These are phyloP conservation scores for Deilephila porcellus DNA, from an alignment of 2,888 invertebrate genomes.

Conservation along the genomic window DNA sequence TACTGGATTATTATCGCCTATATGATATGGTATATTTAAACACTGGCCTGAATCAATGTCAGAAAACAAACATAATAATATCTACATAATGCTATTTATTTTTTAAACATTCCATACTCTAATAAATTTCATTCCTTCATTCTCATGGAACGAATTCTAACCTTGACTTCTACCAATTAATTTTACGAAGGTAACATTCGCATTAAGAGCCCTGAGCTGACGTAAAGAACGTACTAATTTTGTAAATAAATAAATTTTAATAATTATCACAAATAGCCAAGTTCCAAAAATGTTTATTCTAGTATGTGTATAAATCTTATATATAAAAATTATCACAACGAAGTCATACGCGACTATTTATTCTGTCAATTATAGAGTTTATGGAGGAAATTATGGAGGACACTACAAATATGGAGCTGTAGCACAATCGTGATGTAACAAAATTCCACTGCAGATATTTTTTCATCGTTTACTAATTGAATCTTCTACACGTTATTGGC, in stretches of 20 bases:
- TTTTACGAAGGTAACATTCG: background rate
- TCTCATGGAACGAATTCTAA: conserved; percentile 35
- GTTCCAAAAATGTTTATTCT: too few species aligned
- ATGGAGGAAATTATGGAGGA: too few species aligned
- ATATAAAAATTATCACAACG: background rate
- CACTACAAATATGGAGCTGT: conserved; percentile 32
- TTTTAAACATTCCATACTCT: background rate
- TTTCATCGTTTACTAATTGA: conserved; percentile 33
- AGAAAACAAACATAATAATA: background rate
- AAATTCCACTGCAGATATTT: conserved; percentile 36
- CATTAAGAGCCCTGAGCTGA: background rate
- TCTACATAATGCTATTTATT: background rate
- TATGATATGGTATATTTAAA: background rate
- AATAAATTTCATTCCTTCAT: conserved; percentile 24
- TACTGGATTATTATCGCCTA: too few species aligned
- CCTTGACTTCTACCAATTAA: conserved; percentile 16
- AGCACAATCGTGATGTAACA: conserved; percentile 33
- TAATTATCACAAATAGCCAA: too few species aligned
- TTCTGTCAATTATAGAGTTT: conserved; percentile 3
- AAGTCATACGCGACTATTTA: conserved; percentile 1
- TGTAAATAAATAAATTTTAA: background rate
- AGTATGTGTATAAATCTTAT: too few species aligned
- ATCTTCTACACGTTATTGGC: conserved; percentile 44
- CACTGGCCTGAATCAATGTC: conserved; percentile 2
- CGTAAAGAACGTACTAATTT: background rate